Conservation (phyloP, 2,797 vertebrate genomes). For the Squalus acanthias region DNA sequence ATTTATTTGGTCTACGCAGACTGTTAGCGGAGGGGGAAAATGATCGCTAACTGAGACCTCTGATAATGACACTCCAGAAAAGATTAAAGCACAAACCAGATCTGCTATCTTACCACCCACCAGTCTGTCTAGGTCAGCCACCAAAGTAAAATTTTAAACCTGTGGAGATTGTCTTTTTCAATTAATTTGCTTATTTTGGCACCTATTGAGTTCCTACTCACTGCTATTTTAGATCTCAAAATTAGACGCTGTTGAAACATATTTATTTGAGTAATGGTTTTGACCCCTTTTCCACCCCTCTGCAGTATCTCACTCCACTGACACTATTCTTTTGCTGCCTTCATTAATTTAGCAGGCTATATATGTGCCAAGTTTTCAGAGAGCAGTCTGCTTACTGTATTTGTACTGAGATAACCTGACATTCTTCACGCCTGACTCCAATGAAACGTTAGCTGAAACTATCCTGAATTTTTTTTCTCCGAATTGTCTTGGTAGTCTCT, state of each 20-base stretch:
- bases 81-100: constrained; percentile 20
- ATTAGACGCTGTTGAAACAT: constrained; percentile 30
- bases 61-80: constrained; percentile 19
- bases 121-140: not conserved
- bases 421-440: constrained; percentile 35
- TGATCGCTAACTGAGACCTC: not conserved
- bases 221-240: constrained; percentile 27
- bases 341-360: constrained; percentile 36
- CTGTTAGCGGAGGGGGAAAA: not conserved
- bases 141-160: constrained; percentile 7
- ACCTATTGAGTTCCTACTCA: not conserved
- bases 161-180: not conserved
- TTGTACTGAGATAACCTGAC: constrained; percentile 29
- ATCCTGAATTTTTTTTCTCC: not conserved
- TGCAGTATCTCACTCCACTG: constrained; percentile 50
- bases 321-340: constrained; percentile 29
- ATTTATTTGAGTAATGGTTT: constrained; percentile 50
- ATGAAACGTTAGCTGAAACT: constrained; percentile 28
- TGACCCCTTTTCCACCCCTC: constrained; percentile 55
- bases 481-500: not conserved
- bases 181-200: constrained; percentile 37
- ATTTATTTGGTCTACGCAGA: not conserved
- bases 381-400: constrained; percentile 25
- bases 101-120: not conserved
- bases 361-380: constrained; percentile 26